Conservation (phyloP, 2,113 vertebrate species). For the Phaethornis superciliosus region DNA sequence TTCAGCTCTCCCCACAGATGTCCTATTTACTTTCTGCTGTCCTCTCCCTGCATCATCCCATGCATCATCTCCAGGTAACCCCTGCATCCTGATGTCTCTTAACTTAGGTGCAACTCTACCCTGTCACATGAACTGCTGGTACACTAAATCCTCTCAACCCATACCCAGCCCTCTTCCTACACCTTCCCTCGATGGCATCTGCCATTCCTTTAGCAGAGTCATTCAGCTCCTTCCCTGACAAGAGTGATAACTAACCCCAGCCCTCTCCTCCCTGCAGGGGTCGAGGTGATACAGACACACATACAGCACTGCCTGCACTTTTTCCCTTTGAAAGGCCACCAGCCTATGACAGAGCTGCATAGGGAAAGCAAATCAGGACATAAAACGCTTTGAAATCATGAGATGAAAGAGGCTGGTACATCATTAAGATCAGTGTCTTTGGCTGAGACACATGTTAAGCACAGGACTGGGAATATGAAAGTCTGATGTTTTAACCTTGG, state of each 20-base stretch:
- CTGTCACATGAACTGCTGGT: fast-evolving
- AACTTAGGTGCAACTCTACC: neutral
- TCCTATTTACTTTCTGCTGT: neutral
- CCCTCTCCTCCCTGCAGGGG: neutral
- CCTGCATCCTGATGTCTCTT: neutral
- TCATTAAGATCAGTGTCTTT: slow-evolving; percentile 24
- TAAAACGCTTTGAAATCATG: slow-evolving; percentile 32
- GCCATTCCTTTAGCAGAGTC: neutral
- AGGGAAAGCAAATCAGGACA: neutral
- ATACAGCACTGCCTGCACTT: neutral
- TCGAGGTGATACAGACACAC: neutral
- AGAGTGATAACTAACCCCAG: neutral
- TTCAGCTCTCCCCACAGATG: neutral
- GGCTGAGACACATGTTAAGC: neutral
- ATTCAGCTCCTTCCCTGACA: fast-evolving
- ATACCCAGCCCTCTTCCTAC: neutral
- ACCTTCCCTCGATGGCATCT: neutral
- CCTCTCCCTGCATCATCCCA: neutral
- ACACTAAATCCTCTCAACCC: neutral
- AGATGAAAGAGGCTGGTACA: neutral
- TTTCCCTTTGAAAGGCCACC: neutral
- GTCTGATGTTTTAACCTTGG: slow-evolving; percentile 5
- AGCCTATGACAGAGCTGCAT: neutral
- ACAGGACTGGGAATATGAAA: neutral
- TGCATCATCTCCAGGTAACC: neutral